Evolutionary conservation across 2,113 vertebrate genomes (phyloP).

Genomic region (Microtus richardsoni): DNA sequence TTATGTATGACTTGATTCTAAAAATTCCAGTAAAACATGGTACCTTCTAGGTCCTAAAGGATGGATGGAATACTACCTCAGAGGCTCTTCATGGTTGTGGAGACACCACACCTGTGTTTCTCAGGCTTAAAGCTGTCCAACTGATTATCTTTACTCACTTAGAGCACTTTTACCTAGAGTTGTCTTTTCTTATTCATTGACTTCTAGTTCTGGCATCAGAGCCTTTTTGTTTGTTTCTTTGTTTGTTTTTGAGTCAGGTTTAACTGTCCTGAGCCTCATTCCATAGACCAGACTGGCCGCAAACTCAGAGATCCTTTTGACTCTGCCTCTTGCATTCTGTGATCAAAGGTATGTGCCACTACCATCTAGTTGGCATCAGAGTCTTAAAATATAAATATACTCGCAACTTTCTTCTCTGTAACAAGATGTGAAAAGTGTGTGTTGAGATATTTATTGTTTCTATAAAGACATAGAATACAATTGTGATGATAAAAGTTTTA

Average conservation of each 20-base stretch:
- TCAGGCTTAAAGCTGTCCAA: not conserved
- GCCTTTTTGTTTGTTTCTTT: too few relatives aligned
- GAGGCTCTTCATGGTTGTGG: not conserved
- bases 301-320: too few relatives aligned
- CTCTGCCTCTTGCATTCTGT: too few relatives aligned
- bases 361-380: too few relatives aligned
- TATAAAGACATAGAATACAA: slow-evolving; percentile 33
- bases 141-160: not conserved
- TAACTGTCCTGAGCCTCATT: too few relatives aligned
- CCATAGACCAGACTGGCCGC: too few relatives aligned
- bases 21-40: slow-evolving; percentile 45
- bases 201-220: not conserved
- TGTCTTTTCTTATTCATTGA: not conserved
- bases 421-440: not conserved
- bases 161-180: not conserved
- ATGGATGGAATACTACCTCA: slow-evolving; percentile 33
- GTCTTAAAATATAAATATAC: not conserved
- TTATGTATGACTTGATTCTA: not conserved
- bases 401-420: not conserved
- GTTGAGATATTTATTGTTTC: slow-evolving; percentile 42
- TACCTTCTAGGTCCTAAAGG: not conserved
- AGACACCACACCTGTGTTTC: not conserved
- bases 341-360: too few relatives aligned
- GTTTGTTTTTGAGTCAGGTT: too few relatives aligned
- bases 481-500: not conserved